Conservation (phyloP, 2,113 vertebrate genomes). For the Triplophysa tibetana region DNA sequence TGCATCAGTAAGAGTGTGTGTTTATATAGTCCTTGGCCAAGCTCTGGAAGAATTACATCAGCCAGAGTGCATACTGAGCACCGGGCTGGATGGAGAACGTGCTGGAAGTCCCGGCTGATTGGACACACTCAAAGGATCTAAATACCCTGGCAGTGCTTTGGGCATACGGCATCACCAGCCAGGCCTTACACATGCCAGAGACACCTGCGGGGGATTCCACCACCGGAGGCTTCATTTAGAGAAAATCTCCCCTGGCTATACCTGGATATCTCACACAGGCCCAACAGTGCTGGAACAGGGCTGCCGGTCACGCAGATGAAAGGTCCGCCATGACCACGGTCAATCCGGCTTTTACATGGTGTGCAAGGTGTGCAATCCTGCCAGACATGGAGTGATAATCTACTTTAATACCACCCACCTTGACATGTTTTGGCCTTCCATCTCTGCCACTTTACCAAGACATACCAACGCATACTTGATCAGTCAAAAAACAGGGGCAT, state of each 20-base stretch:
- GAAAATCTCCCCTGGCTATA: slow-evolving; percentile 28
- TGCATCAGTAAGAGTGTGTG: neutral
- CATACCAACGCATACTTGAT: neutral
- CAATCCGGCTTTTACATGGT: slow-evolving; percentile 46
- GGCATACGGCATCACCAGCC: slow-evolving; percentile 38
- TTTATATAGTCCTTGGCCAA: neutral
- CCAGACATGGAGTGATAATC: slow-evolving; percentile 49
- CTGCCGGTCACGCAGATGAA: slow-evolving; percentile 42
- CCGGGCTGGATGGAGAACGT: slow-evolving; percentile 14
- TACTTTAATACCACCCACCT: slow-evolving; percentile 43
- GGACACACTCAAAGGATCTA: slow-evolving; percentile 41
- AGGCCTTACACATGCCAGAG: slow-evolving; percentile 31
- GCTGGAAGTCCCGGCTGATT: slow-evolving; percentile 44
- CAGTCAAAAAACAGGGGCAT: neutral
- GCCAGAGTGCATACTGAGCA: slow-evolving; percentile 34
- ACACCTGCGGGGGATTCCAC: slow-evolving; percentile 20
- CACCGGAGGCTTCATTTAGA: slow-evolving; percentile 34
- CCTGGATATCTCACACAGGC: slow-evolving; percentile 39
- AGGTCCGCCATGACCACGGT: slow-evolving; percentile 36
- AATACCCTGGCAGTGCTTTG: slow-evolving; percentile 47
- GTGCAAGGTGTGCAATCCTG: slow-evolving; percentile 28
- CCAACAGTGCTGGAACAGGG: slow-evolving; percentile 20
- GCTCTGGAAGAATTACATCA: slow-evolving; percentile 36
- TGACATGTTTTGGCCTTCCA: slow-evolving; percentile 31
- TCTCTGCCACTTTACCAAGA: neutral